Percentiles rank a stretch among this genome's conserved stretches.
These are phyloP conservation scores for Dendronephthya gigantea DNA, from an alignment of 64 coral and sea anemone genomes.

Conservation along the genomic window DNA sequence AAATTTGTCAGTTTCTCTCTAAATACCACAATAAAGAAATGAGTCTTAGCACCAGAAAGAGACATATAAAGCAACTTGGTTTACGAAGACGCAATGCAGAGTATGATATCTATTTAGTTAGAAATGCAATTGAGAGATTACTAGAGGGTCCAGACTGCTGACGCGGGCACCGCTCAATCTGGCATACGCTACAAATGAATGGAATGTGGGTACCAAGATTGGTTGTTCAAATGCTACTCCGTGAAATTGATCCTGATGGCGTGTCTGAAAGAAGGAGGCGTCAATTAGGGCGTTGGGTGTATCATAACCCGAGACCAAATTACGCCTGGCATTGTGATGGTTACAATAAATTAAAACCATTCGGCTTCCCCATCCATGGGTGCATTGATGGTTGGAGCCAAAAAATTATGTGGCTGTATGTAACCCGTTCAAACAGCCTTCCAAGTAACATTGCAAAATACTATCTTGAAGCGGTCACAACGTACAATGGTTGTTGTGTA, in stretches of 20 bases:
- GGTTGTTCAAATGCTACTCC: background rate
- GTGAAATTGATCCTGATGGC: background rate
- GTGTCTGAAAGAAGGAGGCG: background rate
- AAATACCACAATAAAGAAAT: background rate
- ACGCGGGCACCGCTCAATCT: background rate
- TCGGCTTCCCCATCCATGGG: slow-evolving; percentile 4
- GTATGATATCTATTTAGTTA: background rate
- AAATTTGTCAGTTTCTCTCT: background rate
- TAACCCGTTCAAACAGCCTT: background rate
- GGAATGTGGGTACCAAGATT: background rate
- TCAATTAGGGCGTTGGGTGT: background rate
- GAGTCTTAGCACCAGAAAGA: background rate
- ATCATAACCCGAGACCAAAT: background rate
- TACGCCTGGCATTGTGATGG: background rate
- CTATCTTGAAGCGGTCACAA: background rate
- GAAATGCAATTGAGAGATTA: background rate
- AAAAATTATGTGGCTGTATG: slow-evolving; percentile 1
- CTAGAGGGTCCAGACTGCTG: background rate
- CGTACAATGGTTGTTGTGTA: too few species aligned
- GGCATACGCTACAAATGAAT: slow-evolving; percentile 10
- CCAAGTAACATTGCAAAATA: background rate
- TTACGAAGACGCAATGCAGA: background rate
- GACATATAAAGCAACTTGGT: background rate
- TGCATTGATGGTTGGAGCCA: slow-evolving; percentile 6
- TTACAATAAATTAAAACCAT: background rate